Base-by-base conservation (phyloP, 1,140 invertebrate species). In the Tetraneura akinire region DNA sequence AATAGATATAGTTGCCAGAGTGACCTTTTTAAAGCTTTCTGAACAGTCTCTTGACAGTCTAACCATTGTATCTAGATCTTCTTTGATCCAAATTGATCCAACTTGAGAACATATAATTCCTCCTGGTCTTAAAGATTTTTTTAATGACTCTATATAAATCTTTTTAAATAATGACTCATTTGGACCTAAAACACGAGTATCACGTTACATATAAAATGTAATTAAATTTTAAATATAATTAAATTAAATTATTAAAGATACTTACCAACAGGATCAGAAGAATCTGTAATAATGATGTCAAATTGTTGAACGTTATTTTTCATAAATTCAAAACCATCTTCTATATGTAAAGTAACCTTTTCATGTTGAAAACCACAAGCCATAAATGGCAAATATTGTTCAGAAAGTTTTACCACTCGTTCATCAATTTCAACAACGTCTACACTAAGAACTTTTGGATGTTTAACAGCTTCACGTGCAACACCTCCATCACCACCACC, bases 401-500 rank as follows among this genome's bases (percentile, higher is more conserved):
- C 96, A 0, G 95, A 95, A 0, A 96, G 90, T 82, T 96, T 91
- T 23, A 99, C 90, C 0, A 99, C 98, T 85, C 89, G 87, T 45
- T 89, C 90, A 85, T 99, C 98, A 82, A 99, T 99, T 89, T 99
- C 97, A 62, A 98, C 97, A 88, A 95, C 93, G 73, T 92, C 90
- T 60, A 99, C 91, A 83, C 90, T 86, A 84, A 98, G 90, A 0
- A 99, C 96, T 49, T 86, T 85, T 0, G 95, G 94, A 88, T 98
- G 96, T 87, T 99, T 99, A 0, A 92, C 90, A 0, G 97, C 94
- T 87, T 99, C 98, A 47, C 98, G 89, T 0, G 94, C 94, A 18
- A 98, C 96, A 5, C 97, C 96, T 13, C 97, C 97, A 88, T 99
- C 98, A 26, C 97, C 98, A 16, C 97, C 98, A 3, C 98, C 98